Percentiles rank a stretch among this genome's conserved stretches.
These are phyloP conservation scores for Lutjanus argentimaculatus DNA, from an alignment of 2,797 vertebrate species.

Conservation along the genomic window DNA sequence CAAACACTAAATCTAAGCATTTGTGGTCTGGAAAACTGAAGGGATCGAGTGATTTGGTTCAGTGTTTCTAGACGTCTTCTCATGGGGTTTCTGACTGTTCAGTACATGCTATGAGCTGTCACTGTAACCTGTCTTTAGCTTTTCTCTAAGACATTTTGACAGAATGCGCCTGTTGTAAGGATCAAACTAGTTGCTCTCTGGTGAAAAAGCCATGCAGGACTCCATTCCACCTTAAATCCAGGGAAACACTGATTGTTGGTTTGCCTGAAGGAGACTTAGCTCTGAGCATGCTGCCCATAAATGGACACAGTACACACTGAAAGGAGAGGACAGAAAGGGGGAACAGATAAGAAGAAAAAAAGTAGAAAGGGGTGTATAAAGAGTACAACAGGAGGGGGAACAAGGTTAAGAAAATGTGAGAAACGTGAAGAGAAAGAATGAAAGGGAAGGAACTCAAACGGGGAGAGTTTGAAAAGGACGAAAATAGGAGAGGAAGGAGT, in stretches of 20 bases:
- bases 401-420: conserved; percentile 15
- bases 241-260: conserved; percentile 23
- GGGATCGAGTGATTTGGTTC: no score
- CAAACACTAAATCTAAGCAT: background rate
- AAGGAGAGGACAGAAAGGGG: conserved; percentile 3
- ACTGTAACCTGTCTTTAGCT: background rate
- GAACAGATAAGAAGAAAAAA: background rate
- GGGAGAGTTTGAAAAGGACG: conserved; percentile 32
- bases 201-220: background rate
- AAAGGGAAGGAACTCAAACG: conserved; percentile 11
- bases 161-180: background rate
- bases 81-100: background rate
- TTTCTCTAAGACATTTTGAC: background rate
- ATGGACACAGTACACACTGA: conserved; percentile 62
- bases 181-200: background rate
- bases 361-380: background rate
- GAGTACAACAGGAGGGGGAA: conserved; percentile 15
- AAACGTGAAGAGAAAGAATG: conserved; percentile 18
- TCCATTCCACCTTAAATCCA: conserved; percentile 53
- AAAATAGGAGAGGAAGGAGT: conserved; percentile 44
- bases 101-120: no score
- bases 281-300: conserved; percentile 65
- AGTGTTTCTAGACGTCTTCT: background rate
- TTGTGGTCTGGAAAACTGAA: background rate
- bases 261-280: conserved; percentile 33